phyloP scores from a whole-genome alignment of 2,113 vertebrate genomes.

The Tauraco erythrolophus region DNA sequence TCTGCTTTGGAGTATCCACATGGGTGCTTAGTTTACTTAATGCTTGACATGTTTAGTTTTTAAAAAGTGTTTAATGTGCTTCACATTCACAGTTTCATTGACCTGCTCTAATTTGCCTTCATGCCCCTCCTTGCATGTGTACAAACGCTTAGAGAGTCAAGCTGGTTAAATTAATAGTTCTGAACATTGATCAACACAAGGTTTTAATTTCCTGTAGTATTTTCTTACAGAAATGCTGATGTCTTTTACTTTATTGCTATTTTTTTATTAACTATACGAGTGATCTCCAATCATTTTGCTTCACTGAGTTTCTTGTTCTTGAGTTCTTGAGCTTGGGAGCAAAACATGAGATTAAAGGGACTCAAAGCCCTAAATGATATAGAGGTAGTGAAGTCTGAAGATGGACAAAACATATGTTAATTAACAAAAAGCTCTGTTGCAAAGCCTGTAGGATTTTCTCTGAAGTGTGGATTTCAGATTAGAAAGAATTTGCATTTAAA shows the following conservation, averaged over 20 bases:
- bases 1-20: slow-evolving; percentile 32
- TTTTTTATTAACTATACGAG: slow-evolving; percentile 22
- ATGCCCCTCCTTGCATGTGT: not conserved
- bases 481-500: slow-evolving; percentile 7
- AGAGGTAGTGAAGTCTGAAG: not conserved
- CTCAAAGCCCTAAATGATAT: not conserved
- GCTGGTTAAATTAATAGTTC: slow-evolving; percentile 44
- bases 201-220: slow-evolving; percentile 58
- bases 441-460: slow-evolving; percentile 40
- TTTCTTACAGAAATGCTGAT: slow-evolving; percentile 49
- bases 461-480: slow-evolving; percentile 31
- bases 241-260: not conserved
- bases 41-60: slow-evolving; percentile 7
- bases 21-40: not conserved
- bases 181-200: slow-evolving; percentile 41
- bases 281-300: slow-evolving; percentile 15
- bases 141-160: slow-evolving; percentile 35
- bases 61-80: slow-evolving; percentile 20
- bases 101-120: not conserved
- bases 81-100: not conserved
- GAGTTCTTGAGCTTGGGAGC: slow-evolving; percentile 1
- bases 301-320: slow-evolving; percentile 4
- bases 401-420: slow-evolving; percentile 21
- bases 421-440: slow-evolving; percentile 5
- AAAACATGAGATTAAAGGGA: slow-evolving; percentile 24